A percentile compares a stretch with the other conserved stretches of the same genome.
Evolutionary conservation across 30 jellyfish, hydroid and myxozoan genomes (phyloP).

Genomic region (Clytia hemisphaerica): DNA sequence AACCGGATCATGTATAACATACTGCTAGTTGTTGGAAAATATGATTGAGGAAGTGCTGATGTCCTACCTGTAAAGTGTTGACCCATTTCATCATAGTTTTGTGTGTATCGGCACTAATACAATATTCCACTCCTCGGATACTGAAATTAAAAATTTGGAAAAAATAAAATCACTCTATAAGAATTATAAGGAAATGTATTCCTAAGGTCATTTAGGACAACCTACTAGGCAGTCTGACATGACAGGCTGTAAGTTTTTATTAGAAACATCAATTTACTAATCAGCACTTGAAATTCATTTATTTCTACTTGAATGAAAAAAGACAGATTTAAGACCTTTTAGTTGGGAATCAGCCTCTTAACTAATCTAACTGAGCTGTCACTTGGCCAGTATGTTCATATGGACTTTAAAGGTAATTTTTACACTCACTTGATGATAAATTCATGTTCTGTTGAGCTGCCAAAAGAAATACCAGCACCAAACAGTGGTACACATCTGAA

Average conservation of each 20-base stretch:
- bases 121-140: constrained; percentile 51
- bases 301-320: no score
- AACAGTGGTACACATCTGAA: constrained; percentile 40
- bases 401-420: no score
- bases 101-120: constrained; percentile 55
- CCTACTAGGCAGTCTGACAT: not conserved
- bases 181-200: not conserved
- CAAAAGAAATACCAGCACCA: constrained; percentile 75
- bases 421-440: constrained; percentile 72
- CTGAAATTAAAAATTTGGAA: constrained; percentile 17
- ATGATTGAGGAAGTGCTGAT: not conserved
- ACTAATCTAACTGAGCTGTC: not conserved
- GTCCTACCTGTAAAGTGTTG: constrained; percentile 38
- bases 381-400: no score
- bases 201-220: not conserved
- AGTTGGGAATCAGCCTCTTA: not conserved
- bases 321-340: not conserved
- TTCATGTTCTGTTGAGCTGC: constrained; percentile 45
- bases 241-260: not conserved
- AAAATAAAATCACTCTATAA: not conserved
- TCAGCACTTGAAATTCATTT: not conserved
- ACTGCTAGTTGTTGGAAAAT: not conserved
- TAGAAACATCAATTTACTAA: not conserved
- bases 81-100: constrained; percentile 74
- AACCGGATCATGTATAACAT: not conserved